Base-by-base conservation (phyloP, 2,113 vertebrate species). In the Picathartes gymnocephalus region DNA sequence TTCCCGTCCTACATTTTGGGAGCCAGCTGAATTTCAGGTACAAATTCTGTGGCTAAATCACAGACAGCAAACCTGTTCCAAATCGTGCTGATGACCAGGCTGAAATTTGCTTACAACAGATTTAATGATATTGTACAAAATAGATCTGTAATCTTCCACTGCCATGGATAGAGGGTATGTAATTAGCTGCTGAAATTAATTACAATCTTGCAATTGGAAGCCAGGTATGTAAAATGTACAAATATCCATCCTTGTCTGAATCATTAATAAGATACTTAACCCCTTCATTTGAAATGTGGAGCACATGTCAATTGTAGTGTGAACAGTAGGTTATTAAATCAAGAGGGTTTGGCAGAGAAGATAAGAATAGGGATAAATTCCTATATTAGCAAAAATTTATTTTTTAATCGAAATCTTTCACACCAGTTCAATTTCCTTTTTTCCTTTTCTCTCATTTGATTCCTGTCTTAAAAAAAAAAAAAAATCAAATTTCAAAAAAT, bases 101-200 rank as follows among this genome's bases (percentile, higher is more conserved):
- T 72, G 84, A 83, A 86, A 86, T 84, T 70, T 90, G 33, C 58
- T 83, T 83, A 39, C 19, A n/a, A 51, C 61, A 35, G 23, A 60
- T 88, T 81, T 39, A 42, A 16, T 24, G 86, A 66, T 93, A 70
- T 3, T 81, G 42, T 68, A 24, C 58, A 88, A 95, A 88, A 45
- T 31, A 50, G 35, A 92, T 35, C 71, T 77, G 61, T 86, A 90
- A 90, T 64, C 27, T 88, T 91, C 72, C 58, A 42, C 44, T 56
- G 48, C 27, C 15, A 7, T 39, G 69, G 50, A 77, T 54, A 24
- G 54, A 70, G 20, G 19, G 19, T 84, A 47, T 40, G 50, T 58
- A 96, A 94, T 93, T 86, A 92, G 22, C 45, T 91, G 72, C 83
- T 91, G 86, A 96, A 97, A 95, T 91, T 94, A 95, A 96, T 93